Conservation (phyloP, 2,797 vertebrate species). For the Acanthurus leucopareius region DNA sequence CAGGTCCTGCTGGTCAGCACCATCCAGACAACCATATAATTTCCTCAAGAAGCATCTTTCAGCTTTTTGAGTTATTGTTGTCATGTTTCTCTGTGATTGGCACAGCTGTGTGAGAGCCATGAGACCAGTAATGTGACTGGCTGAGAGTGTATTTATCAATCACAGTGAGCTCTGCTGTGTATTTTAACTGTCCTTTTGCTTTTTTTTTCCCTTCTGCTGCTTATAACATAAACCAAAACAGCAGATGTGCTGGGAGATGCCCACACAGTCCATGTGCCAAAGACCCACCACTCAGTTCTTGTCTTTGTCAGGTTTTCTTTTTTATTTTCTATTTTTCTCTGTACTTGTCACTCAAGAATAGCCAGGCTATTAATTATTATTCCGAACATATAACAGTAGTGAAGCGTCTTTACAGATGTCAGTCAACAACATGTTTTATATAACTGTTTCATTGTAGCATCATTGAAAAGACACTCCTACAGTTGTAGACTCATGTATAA, state of each 20-base stretch:
- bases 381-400: background rate
- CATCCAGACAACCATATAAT: background rate
- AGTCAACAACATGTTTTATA: conserved; percentile 10
- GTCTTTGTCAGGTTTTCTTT: no score
- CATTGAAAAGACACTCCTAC: background rate
- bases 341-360: background rate
- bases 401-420: background rate
- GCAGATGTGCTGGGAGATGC: background rate
- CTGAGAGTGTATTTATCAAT: background rate
- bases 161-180: background rate
- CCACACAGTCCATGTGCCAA: background rate
- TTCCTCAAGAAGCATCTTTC: background rate
- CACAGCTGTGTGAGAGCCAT: background rate
- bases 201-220: background rate
- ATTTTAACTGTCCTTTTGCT: background rate
- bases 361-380: background rate
- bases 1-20: background rate
- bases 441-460: conserved; percentile 3
- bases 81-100: background rate
- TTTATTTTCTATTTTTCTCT: background rate
- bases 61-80: background rate
- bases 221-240: background rate
- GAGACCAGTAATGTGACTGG: background rate
- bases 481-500: conserved; percentile 26
- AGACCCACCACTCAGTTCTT: no score